These are phyloP conservation scores for Mohoua ochrocephala DNA, from an alignment of 2,113 vertebrate species.

Conservation along the genomic window DNA sequence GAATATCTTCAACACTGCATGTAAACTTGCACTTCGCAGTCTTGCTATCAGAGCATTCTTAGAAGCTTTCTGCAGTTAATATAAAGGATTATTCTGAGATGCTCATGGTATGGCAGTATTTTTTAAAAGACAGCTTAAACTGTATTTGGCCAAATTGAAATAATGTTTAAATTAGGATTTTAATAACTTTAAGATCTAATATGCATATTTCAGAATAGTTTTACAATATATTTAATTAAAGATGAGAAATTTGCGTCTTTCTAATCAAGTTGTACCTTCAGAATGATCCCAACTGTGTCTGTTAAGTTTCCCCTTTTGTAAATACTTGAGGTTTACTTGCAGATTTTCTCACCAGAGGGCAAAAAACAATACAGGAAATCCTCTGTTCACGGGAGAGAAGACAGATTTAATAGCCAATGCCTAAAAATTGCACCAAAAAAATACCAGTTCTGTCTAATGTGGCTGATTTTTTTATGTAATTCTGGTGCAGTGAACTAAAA, in stretches of 20 bases:
- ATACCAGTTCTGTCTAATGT: not conserved
- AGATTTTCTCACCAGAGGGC: not conserved
- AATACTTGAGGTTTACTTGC: not conserved
- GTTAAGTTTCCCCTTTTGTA: not conserved
- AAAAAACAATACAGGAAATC: not conserved
- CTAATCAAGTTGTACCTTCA: not conserved
- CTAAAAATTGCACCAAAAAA: not conserved
- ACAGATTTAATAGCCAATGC: not conserved
- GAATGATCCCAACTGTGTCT: not conserved
- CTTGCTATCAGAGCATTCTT: slow-evolving; percentile 66
- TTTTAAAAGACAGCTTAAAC: slow-evolving; percentile 12
- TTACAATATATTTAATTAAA: not conserved
- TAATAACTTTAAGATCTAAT: not conserved
- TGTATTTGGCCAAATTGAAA: not conserved
- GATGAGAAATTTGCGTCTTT: not conserved
- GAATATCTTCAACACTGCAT: slow-evolving; percentile 76
- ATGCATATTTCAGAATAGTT: not conserved
- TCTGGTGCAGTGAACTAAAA: not conserved
- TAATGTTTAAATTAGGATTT: not conserved
- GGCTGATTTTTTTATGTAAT: not conserved
- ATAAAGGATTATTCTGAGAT: slow-evolving; percentile 57
- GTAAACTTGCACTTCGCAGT: slow-evolving; percentile 72
- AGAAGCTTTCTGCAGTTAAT: slow-evolving; percentile 70
- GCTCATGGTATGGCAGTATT: not conserved
- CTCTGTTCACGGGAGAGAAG: not conserved